phyloP scores from a whole-genome alignment of 2,888 invertebrate species.

The Nezara viridula region DNA sequence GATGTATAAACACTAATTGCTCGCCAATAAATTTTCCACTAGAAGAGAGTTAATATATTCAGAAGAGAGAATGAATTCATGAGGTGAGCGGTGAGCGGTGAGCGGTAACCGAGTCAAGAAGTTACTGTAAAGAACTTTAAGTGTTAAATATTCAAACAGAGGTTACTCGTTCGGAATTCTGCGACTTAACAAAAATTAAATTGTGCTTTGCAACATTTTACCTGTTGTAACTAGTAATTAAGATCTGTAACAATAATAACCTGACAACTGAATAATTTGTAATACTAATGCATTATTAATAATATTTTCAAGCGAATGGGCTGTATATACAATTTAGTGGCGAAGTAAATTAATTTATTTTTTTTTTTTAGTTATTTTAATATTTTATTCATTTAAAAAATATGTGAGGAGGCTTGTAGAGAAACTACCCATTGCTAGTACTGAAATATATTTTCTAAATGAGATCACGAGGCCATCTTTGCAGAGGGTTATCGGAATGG shows the following conservation, averaged over 20 bases:
- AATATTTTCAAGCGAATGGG: too few species aligned
- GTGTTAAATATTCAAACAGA: slow-evolving; percentile 8
- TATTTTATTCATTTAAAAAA: too few species aligned
- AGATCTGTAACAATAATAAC: not conserved
- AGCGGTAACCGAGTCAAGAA: not conserved
- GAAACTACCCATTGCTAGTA: too few species aligned
- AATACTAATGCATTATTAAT: too few species aligned
- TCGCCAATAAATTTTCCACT: not conserved
- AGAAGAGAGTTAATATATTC: not conserved
- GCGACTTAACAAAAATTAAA: not conserved
- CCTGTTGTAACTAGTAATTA: not conserved
- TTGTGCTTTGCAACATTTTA: not conserved
- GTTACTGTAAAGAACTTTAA: not conserved
- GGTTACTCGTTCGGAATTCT: not conserved
- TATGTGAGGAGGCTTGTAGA: too few species aligned
- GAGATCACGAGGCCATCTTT: too few species aligned
- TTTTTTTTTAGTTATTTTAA: too few species aligned
- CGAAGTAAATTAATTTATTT: too few species aligned
- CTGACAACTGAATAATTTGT: too few species aligned
- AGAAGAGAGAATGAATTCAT: not conserved
- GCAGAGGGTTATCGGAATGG: too few species aligned
- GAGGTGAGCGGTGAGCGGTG: not conserved
- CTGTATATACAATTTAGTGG: too few species aligned
- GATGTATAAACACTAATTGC: not conserved
- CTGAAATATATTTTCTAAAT: too few species aligned